Conservation (phyloP, 2,113 vertebrate species). For the Taxidea taxus region DNA sequence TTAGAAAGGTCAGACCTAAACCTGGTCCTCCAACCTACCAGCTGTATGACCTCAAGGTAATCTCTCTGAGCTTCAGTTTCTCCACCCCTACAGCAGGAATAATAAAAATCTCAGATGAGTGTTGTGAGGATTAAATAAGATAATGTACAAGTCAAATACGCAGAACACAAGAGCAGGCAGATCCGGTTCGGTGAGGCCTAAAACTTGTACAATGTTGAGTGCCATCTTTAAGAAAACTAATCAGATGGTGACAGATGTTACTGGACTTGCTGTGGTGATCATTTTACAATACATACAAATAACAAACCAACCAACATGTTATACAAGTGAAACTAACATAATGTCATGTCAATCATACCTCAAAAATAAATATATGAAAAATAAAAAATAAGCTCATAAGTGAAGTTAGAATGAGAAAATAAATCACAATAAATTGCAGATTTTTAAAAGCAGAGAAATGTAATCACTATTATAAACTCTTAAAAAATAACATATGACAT, state of each 20-base stretch:
- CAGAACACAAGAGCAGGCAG: background rate
- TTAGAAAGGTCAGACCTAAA: background rate
- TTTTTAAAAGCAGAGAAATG: background rate
- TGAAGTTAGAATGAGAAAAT: slow-evolving; percentile 9
- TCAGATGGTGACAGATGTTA: background rate
- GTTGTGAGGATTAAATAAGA: background rate
- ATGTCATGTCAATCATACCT: background rate
- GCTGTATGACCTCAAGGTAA: background rate
- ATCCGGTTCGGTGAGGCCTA: background rate
- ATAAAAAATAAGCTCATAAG: background rate
- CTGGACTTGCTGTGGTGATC: background rate
- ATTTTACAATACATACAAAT: background rate
- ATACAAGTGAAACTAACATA: background rate
- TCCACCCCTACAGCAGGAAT: background rate
- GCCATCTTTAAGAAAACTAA: background rate
- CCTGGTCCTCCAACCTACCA: background rate
- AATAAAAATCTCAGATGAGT: background rate
- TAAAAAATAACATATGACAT: background rate
- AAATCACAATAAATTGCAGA: background rate
- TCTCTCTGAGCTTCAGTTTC: background rate
- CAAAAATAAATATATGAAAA: background rate
- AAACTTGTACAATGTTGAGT: background rate
- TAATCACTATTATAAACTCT: background rate
- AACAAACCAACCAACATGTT: background rate
- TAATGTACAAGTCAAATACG: background rate